Base-by-base conservation (phyloP, 2,113 vertebrate species). In the Turnix velox region DNA sequence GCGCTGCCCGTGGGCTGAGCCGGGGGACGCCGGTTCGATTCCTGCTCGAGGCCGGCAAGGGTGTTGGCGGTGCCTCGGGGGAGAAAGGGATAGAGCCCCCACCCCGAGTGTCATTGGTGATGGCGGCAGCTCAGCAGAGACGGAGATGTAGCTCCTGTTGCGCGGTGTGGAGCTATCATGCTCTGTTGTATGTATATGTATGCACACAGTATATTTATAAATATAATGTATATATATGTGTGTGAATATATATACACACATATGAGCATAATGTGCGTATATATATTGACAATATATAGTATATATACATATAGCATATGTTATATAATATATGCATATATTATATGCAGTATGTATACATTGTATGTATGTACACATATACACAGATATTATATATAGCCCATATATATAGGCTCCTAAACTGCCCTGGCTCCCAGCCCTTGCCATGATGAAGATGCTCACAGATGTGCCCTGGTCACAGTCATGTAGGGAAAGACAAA, bases 11-110 rank as follows among this genome's bases (percentile, higher is more conserved):
- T 1, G 7, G 15, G 18, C 15, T 10, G 12, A 2, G 31, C 23
- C 0, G 1, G 2, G 0, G 0, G 0, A 0, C 1, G 0, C 0
- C 0, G 5, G 78, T 84, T 93, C 84, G 73, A 54, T 27, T 16
- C 79, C 62, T 9, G 40, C 19, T 45, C 43, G n/a, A 1, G 10
- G 11, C 11, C 3, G 14, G 18, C 5, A 16, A 3, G 5, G 33
- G 16, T 18, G 19, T 12, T 4, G 4, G 31, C 2, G 4, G n/a
- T 3, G 15, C 7, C 19, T 3, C n/a, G n/a, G n/a, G n/a, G n/a
- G n/a, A n/a, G n/a, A n/a, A n/a, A n/a, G n/a, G n/a, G n/a, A n/a
- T n/a, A n/a, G 7, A 4, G 45, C 10, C 33, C 40, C 4, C 10
- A 3, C 6, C 17, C 35, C 2, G 12, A 15, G 7, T 8, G 2